Percentiles rank a stretch among this genome's conserved stretches.
phyloP scores from a whole-genome alignment of 1,140 invertebrate genomes.

The Oppia nitens region DNA sequence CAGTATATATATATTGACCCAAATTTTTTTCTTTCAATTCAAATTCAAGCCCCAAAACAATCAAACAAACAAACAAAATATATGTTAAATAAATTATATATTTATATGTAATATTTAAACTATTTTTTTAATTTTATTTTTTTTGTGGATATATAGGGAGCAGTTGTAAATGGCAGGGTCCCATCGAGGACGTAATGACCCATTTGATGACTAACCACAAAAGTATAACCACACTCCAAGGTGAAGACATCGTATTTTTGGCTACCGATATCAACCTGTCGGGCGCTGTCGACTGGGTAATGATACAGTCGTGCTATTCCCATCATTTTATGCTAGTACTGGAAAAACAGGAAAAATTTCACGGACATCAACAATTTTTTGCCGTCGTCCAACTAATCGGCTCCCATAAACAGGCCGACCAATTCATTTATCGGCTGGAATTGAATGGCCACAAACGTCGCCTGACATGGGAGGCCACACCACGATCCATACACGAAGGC shows the following conservation, averaged over 20 bases:
- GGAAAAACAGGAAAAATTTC: constrained; percentile 96
- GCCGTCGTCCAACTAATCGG: constrained; percentile 98
- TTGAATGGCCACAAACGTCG: constrained; percentile 81
- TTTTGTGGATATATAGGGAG: constrained; percentile 38
- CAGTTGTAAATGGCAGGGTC: constrained; percentile 98
- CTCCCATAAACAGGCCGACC: constrained; percentile 94
- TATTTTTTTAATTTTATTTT: constrained; percentile 6
- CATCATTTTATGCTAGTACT: constrained; percentile 98
- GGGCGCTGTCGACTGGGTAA: constrained; percentile 99
- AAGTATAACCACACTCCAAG: constrained; percentile 88
- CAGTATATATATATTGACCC: no score
- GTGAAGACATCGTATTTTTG: constrained; percentile 97
- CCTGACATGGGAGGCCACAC: constrained; percentile 97
- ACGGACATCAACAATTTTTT: constrained; percentile 97
- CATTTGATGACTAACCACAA: constrained; percentile 96
- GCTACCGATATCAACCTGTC: constrained; percentile 98
- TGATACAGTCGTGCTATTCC: constrained; percentile 99
- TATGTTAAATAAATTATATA: no score
- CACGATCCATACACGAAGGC: constrained; percentile 93
- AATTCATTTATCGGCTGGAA: constrained; percentile 92
- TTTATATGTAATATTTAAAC: background rate
- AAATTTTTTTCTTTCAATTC: no score
- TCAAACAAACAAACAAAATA: no score
- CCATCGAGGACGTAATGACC: constrained; percentile 86
- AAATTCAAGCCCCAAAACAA: no score